Conservation (phyloP, 2,797 vertebrate genomes). For the Manis crassicaudata region DNA sequence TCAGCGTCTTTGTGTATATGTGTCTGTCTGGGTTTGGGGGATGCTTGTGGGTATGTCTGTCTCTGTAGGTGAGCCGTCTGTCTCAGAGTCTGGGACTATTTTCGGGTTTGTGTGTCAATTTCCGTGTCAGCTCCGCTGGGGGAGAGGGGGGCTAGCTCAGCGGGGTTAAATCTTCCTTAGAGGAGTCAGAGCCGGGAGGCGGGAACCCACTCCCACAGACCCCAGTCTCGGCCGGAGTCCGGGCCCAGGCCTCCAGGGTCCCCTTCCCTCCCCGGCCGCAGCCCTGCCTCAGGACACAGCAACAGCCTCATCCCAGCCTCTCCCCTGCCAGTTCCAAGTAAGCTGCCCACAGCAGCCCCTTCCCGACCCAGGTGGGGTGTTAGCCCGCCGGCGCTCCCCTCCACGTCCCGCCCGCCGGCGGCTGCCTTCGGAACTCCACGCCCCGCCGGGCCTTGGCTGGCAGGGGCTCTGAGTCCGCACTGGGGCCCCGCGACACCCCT, state of each 20-base stretch:
- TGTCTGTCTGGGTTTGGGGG: slow-evolving; percentile 21
- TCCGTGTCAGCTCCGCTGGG: slow-evolving; percentile 39
- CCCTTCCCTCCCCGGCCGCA: background rate
- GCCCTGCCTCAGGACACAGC: background rate
- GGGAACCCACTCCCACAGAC: background rate
- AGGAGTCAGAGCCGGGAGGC: background rate
- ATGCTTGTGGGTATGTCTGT: slow-evolving; percentile 27
- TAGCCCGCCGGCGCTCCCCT: background rate
- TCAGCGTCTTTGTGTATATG: slow-evolving; percentile 60
- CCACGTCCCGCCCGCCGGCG: background rate
- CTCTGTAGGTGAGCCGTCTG: slow-evolving; percentile 58
- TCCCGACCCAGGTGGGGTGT: background rate
- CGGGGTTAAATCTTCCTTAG: background rate
- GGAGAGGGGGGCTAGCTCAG: background rate
- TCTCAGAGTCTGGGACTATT: background rate
- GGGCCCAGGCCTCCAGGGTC: background rate
- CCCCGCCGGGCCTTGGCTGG: background rate
- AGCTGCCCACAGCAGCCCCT: slow-evolving; percentile 18
- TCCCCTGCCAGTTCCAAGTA: background rate
- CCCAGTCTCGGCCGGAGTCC: background rate
- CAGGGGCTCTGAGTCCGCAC: background rate
- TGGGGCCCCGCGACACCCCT: background rate
- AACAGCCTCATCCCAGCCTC: background rate
- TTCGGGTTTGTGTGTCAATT: slow-evolving; percentile 26
- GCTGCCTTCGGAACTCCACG: slow-evolving; percentile 15